These are phyloP conservation scores for Melieria picta DNA, from an alignment of 2,888 invertebrate species.

Conservation along the genomic window DNA sequence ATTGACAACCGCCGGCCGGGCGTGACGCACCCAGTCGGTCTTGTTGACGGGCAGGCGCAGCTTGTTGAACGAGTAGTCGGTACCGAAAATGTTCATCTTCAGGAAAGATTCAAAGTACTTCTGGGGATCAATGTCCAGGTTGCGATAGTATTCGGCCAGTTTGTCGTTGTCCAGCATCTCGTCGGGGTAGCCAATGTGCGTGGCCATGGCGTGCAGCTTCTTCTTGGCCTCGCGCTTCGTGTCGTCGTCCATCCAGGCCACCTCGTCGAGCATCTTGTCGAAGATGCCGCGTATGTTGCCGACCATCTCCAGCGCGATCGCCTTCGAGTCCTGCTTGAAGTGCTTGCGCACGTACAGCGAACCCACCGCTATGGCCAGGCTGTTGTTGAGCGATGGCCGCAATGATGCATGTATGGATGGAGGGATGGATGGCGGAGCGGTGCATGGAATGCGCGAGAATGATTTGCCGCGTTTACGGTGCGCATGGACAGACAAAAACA, in stretches of 20 bases:
- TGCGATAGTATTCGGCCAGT: conserved; percentile 80
- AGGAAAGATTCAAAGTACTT: conserved; percentile 81
- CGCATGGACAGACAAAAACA: not conserved
- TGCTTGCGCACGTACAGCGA: conserved; percentile 88
- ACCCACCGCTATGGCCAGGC: conserved; percentile 80
- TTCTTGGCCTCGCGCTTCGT: conserved; percentile 81
- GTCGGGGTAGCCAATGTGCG: conserved; percentile 92
- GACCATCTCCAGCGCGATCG: conserved; percentile 88
- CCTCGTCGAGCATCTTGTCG: conserved; percentile 78
- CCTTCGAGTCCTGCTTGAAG: conserved; percentile 86
- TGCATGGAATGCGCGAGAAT: no score
- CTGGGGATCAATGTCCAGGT: conserved; percentile 77
- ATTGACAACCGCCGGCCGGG: conserved; percentile 85
- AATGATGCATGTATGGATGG: not conserved
- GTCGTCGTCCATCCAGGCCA: conserved; percentile 93
- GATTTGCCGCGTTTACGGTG: not conserved
- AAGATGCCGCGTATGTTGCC: conserved; percentile 85
- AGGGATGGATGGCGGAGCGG: not conserved
- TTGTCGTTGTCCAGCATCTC: conserved; percentile 86
- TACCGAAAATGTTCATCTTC: conserved; percentile 82
- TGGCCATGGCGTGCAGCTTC: conserved; percentile 84
- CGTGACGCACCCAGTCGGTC: conserved; percentile 87
- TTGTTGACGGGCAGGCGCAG: conserved; percentile 83
- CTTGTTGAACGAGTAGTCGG: conserved; percentile 80
- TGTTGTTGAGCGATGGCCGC: conserved; percentile 53